These are phyloP conservation scores for Gobiocypris rarus DNA, from an alignment of 2,113 vertebrate species.

Conservation along the genomic window DNA sequence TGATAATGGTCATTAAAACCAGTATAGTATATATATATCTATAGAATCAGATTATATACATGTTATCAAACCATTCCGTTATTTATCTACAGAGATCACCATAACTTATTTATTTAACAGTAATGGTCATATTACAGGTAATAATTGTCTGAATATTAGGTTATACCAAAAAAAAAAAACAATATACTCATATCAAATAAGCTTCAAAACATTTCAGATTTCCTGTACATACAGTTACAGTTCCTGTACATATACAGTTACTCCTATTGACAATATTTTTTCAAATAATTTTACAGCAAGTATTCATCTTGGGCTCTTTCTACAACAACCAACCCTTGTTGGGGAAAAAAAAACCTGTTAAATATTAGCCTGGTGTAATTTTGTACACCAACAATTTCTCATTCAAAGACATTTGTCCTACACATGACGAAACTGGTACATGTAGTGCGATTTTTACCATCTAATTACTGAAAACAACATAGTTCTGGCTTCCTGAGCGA, in stretches of 20 bases:
- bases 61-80: conserved; percentile 40
- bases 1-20: conserved; percentile 47
- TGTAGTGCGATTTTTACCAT: not conserved
- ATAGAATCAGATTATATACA: conserved; percentile 49
- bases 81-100: conserved; percentile 27
- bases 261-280: conserved; percentile 19
- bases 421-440: conserved; percentile 1
- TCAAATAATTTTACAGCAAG: conserved; percentile 5
- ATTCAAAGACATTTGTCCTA: not conserved
- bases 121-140: conserved; percentile 32
- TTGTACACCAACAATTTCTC: conserved; percentile 28
- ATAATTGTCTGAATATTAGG: not conserved
- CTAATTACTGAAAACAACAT: conserved; percentile 1
- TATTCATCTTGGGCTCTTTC: conserved; percentile 18
- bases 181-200: conserved; percentile 25
- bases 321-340: not conserved
- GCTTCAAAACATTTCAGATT: conserved; percentile 9
- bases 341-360: not conserved
- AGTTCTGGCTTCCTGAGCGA: conserved; percentile 4
- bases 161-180: conserved; percentile 21
- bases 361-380: too few relatives aligned
- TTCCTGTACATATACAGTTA: conserved; percentile 22
- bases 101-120: conserved; percentile 24
- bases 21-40: conserved; percentile 47
- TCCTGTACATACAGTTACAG: conserved; percentile 9